Percentiles rank a stretch among this genome's conserved stretches.
Conservation (phyloP, 2,797 vertebrate species). For the Oryzias sinensis region DNA sequence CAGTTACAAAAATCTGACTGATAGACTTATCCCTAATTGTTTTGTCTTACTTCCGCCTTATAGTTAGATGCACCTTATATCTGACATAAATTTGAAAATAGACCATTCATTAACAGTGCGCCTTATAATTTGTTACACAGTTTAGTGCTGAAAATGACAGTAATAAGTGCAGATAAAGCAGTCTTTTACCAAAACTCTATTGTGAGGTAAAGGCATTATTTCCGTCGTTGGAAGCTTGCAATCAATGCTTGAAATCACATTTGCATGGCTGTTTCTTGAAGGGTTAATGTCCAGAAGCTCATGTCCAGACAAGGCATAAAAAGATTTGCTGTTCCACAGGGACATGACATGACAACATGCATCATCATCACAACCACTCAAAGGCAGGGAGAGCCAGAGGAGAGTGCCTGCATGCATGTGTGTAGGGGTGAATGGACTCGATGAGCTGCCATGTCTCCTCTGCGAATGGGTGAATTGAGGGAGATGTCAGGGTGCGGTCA, state of each 20-base stretch:
- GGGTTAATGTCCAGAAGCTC: slow-evolving; percentile 34
- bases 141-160: no score
- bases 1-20: no score
- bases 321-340: slow-evolving; percentile 29
- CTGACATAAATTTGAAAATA: no score
- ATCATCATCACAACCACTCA: slow-evolving; percentile 24
- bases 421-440: slow-evolving; percentile 33
- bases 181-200: no score
- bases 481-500: slow-evolving; percentile 18
- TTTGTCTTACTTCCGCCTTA: no score
- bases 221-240: no score
- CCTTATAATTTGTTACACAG: no score
- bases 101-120: no score
- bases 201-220: no score
- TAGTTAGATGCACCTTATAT: no score
- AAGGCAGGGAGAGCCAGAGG: not conserved
- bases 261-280: slow-evolving; percentile 10
- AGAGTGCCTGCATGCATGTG: slow-evolving; percentile 15
- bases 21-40: no score
- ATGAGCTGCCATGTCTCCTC: slow-evolving; percentile 37
- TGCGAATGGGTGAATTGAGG: slow-evolving; percentile 12
- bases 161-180: no score
- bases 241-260: slow-evolving; percentile 1
- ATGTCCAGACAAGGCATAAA: slow-evolving; percentile 23
- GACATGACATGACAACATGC: slow-evolving; percentile 43